Evolutionary conservation across 2,113 vertebrate species (phyloP), one percentile per base, ranked within the genome.

Genomic region (Myxocyprinus asiaticus): DNA sequence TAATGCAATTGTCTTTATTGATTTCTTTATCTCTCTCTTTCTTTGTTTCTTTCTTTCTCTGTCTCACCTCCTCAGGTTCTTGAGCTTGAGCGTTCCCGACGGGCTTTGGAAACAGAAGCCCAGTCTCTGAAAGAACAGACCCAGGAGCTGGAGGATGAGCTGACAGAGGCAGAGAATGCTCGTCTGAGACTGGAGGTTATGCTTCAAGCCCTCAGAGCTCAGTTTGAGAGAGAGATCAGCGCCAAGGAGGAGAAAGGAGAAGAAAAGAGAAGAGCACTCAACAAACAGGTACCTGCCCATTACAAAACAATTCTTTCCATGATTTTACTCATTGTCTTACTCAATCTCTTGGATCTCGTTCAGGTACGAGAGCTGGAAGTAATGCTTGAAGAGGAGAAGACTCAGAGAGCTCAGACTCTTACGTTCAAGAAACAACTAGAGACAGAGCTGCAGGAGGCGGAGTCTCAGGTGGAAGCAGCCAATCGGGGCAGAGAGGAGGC

Each of bases 311-410:
- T 33, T 33, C 22, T 33, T 3, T 33, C 22, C 50, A 53, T 53
- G 9, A 50, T 33, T 14, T 68, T 22, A 67, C 8, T 14, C 11
- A 15, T 14, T 43, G 33, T 9, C 59, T 5, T 67, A 22, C n/a
- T n/a, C n/a, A n/a, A n/a, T 68, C 5, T 62, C 4, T 2, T 51
- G 12, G 33, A 3, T 14, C 17, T 7, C 67, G 2, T 75, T 4
- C 83, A 96, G 95, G 92, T 94, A 53, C 88, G 92, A 68, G 95
- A 96, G 51, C 85, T 95, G 12, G 95, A 96, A 87, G 85, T 93
- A 45, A 94, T 95, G 78, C 81, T 96, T 71, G 95, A 96, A 14
- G 95, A 95, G 67, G 96, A 97, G 81, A 90, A 93, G 69, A 96
- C 91, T 80, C 96, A 97, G 86, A 89, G 95, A 3, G 90, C 94